Conservation (phyloP, 2,888 invertebrate species). For the Drosophila prolongata region DNA sequence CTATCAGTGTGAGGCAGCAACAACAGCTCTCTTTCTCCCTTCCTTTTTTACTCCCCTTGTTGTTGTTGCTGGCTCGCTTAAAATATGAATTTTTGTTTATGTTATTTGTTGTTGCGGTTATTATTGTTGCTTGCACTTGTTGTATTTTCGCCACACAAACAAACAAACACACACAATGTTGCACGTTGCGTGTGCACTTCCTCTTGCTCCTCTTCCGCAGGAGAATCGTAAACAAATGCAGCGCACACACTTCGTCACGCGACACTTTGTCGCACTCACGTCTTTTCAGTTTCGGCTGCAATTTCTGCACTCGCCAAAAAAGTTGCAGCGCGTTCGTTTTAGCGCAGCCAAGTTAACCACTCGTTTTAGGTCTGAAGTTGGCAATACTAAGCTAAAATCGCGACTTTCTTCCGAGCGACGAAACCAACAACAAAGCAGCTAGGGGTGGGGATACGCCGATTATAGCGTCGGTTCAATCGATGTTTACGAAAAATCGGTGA, state of each 20-base stretch:
- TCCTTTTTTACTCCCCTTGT: slow-evolving; percentile 1
- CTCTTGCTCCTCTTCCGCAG: neutral
- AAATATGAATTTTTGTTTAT: slow-evolving; percentile 24
- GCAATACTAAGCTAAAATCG: too few species aligned
- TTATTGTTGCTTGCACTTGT: slow-evolving; percentile 52
- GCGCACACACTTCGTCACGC: slow-evolving; percentile 9
- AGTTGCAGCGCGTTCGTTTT: neutral
- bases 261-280: slow-evolving; percentile 2
- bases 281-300: slow-evolving; percentile 8
- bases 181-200: slow-evolving; percentile 12
- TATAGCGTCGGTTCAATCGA: too few species aligned
- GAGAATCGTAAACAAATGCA: slow-evolving; percentile 33
- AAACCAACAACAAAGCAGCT: too few species aligned
- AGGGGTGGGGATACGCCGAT: too few species aligned
- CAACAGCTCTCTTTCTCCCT: slow-evolving; percentile 8
- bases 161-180: slow-evolving; percentile 54
- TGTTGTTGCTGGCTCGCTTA: slow-evolving; percentile 47
- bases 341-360: too few species aligned
- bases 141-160: slow-evolving; percentile 48
- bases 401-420: too few species aligned
- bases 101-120: slow-evolving; percentile 25
- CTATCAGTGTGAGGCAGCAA: slow-evolving; percentile 21
- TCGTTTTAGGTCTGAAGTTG: too few species aligned
- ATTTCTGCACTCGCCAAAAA: slow-evolving; percentile 8
- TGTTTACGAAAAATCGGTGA: too few species aligned